These are phyloP conservation scores for Tretioscincus oriximinensis DNA, from an alignment of 2,113 vertebrate species.

Conservation along the genomic window DNA sequence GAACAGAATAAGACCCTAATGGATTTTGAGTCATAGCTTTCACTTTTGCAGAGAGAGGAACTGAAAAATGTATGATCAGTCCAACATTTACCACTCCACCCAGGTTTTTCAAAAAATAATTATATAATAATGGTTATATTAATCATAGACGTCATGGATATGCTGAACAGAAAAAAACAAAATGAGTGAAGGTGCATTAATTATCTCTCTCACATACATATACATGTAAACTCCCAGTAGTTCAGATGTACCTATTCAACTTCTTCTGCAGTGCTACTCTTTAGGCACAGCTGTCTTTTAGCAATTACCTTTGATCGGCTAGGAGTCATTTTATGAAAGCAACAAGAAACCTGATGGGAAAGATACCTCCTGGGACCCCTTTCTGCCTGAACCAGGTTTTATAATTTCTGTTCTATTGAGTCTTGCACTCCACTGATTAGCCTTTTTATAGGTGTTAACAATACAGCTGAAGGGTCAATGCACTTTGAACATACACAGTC, in stretches of 20 bases:
- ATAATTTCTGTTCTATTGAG: slow-evolving; percentile 43
- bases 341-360: slow-evolving; percentile 51
- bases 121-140: not conserved
- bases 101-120: not conserved
- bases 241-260: slow-evolving; percentile 42
- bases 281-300: slow-evolving; percentile 55
- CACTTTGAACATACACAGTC: not conserved
- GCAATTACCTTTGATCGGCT: slow-evolving; percentile 65
- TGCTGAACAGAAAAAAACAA: slow-evolving; percentile 54
- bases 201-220: not conserved
- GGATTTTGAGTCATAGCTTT: too few relatives aligned
- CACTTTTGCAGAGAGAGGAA: not conserved
- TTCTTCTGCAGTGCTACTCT: slow-evolving; percentile 52
- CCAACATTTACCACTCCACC: not conserved
- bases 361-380: slow-evolving; percentile 51
- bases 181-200: slow-evolving; percentile 43
- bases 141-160: slow-evolving; percentile 14
- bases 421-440: slow-evolving; percentile 24
- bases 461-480: not conserved
- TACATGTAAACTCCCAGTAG: slow-evolving; percentile 29
- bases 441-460: slow-evolving; percentile 23
- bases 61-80: not conserved
- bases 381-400: slow-evolving; percentile 48
- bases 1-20: too few relatives aligned
- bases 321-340: slow-evolving; percentile 68